phyloP scores from a whole-genome alignment of 2,888 invertebrate genomes.

The Tryphoninae sp. region DNA sequence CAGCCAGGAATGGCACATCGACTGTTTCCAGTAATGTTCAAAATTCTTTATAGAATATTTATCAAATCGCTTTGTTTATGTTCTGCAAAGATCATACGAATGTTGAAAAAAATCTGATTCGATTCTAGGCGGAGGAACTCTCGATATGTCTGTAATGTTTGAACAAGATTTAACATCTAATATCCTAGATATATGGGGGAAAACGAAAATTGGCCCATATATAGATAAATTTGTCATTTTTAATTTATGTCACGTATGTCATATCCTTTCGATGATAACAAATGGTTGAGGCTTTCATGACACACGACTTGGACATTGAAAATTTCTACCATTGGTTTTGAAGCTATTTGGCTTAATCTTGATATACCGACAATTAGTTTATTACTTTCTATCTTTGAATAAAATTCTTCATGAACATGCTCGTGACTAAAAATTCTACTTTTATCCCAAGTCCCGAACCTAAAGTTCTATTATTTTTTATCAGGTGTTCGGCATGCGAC shows the following conservation, averaged over 20 bases:
- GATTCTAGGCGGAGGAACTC: background rate
- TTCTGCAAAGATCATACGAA: background rate
- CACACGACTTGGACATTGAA: background rate
- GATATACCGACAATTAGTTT: no score
- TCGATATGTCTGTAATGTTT: background rate
- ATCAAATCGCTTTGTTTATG: conserved; percentile 7
- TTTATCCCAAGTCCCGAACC: background rate
- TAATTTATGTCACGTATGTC: background rate
- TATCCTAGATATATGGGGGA: background rate
- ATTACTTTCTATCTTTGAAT: no score
- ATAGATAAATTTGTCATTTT: no score
- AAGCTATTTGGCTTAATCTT: no score
- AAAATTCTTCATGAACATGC: background rate
- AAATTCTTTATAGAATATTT: conserved; percentile 10
- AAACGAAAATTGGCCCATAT: background rate
- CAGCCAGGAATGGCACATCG: conserved; percentile 93
- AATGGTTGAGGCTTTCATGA: background rate
- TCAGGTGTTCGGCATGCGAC: conserved; percentile 95
- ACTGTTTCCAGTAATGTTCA: conserved; percentile 89
- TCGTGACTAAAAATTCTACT: background rate
- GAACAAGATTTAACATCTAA: background rate
- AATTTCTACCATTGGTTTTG: background rate
- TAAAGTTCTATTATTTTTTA: conserved; percentile 60
- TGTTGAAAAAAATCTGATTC: background rate
- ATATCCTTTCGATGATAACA: background rate